Conservation (phyloP, 2,888 invertebrate genomes). For the Ennomos erosarius region DNA sequence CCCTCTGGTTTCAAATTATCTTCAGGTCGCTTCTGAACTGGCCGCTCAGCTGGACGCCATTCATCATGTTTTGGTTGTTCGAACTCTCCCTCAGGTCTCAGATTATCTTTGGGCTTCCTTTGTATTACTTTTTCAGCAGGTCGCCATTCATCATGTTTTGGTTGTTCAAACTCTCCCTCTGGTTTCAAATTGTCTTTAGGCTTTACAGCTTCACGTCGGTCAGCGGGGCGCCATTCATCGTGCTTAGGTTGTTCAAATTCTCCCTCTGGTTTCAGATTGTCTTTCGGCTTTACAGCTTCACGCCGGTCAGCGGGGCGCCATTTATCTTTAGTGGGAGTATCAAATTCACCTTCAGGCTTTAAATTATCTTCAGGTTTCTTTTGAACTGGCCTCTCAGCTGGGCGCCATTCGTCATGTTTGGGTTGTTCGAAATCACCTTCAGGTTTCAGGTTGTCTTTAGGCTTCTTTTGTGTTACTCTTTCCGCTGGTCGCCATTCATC, state of each 20-base stretch:
- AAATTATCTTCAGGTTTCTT: too few species aligned
- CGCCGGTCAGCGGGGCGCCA: slow-evolving; percentile 78
- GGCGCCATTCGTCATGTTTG: too few species aligned
- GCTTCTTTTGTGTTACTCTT: too few species aligned
- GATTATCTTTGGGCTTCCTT: slow-evolving; percentile 77
- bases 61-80: slow-evolving; percentile 59
- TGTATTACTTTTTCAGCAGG: slow-evolving; percentile 71
- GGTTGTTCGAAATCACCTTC: too few species aligned
- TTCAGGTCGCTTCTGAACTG: slow-evolving; percentile 51
- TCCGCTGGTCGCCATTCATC: too few species aligned
- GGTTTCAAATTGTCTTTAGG: slow-evolving; percentile 82
- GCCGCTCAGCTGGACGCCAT: slow-evolving; percentile 63
- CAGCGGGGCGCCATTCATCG: slow-evolving; percentile 79
- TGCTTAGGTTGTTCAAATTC: slow-evolving; percentile 74
- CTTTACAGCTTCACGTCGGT: slow-evolving; percentile 70
- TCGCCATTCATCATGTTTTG: slow-evolving; percentile 75
- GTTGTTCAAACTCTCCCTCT: slow-evolving; percentile 60
- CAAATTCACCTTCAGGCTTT: too few species aligned
- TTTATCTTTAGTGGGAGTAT: slow-evolving; percentile 43
- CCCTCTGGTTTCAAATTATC: slow-evolving; percentile 86
- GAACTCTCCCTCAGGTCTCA: slow-evolving; percentile 59
- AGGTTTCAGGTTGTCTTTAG: too few species aligned
- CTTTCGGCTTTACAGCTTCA: slow-evolving; percentile 77
- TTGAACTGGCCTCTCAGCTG: too few species aligned
- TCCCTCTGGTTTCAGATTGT: slow-evolving; percentile 85